Base-by-base conservation (phyloP, 2,113 vertebrate genomes). In the Nestor notabilis region DNA sequence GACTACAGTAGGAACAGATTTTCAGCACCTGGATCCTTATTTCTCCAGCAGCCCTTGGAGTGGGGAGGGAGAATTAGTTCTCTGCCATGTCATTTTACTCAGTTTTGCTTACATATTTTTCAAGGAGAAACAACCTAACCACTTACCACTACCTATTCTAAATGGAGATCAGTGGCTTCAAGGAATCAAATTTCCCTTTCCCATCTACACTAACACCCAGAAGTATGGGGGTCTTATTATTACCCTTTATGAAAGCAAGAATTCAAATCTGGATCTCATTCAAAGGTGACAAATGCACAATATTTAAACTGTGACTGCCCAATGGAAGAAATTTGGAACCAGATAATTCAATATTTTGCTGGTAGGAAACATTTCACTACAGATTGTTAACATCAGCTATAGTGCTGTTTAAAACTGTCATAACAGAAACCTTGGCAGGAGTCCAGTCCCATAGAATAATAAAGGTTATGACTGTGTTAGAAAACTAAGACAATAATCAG, bases 391-490 rank as follows among this genome's bases (percentile, higher is more conserved):
- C 71, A 96, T 11, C 64, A 85, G 29, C 63, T 72, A 58, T 37
- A 92, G 28, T 33, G 31, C 46, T 83, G 39, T 92, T 96, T 74
- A 83, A 96, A 35, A 17, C 33, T 93, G 55, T 77, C 66, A 80
- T 91, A 95, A 86, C 60, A 94, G 82, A 76, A 43, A 72, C 60
- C 82, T 96, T 97, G 95, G 86, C 76, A 92, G 93, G 55, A 96
- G 13, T 81, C 89, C 89, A 94, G 53, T 89, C 20, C 17, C 75
- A 41, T 2, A 83, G 50, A 95, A 95, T 88, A 97, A 92, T 91
- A 92, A 87, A 68, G 72, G 44, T 65, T 65, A 49, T 75, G 6
- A 33, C 27, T 90, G 37, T 80, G 47, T 88, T 49, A 87, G 63
- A 95, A 55, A 95, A 53, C n/a, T 72, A 92, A 20, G 39, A 43